Evolutionary conservation across 2,888 invertebrate species (phyloP), one percentile per base, ranked within the genome.

Genomic region (Rotaria socialis): DNA sequence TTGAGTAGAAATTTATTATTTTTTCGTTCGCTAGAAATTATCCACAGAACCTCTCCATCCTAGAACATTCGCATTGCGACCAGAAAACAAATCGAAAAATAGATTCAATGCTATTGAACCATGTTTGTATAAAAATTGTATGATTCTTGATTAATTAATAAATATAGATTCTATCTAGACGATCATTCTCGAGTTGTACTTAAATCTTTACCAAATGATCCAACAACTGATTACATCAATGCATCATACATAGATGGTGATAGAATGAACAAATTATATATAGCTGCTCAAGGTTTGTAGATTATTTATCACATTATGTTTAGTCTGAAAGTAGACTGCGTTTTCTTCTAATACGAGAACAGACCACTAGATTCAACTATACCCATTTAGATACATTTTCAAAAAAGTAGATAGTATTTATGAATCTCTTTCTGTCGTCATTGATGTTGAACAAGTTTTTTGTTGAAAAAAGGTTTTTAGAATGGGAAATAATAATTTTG

Each of bases 141-240:
- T 14, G 14, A 52, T 16, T 35, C 35, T 35, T 52, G 11, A 52
- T 14, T 50, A 14, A 16, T 47, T 47, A 52, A 52, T 52, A 52
- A 16, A 52, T 52, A 16, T 52, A 16, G 16, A 52, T 80, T 47
- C 6, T n/a, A 88, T 88, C 50, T 89, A 91, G 91, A 90, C 88
- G 91, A 91, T 86, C 90, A 91, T 87, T 89, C 90, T 0, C 88
- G 91, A 67, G 90, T 91, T 35, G 88, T 91, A 19, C 88, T 91
- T 80, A 89, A 89, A 27, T 88, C 89, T 47, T 89, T 89, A 84
- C 88, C 88, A 50, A 89, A 88, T 47, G 90, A 90, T 41, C 88
- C 88, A 14, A 88, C 89, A 86, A 90, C 90, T 84, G 91, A 91
- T 87, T 91, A 90, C 87, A 90, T 91, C 87, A 91, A 91, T 88